Conservation (phyloP, 2,113 vertebrate species). For the Oreocharis arfaki region DNA sequence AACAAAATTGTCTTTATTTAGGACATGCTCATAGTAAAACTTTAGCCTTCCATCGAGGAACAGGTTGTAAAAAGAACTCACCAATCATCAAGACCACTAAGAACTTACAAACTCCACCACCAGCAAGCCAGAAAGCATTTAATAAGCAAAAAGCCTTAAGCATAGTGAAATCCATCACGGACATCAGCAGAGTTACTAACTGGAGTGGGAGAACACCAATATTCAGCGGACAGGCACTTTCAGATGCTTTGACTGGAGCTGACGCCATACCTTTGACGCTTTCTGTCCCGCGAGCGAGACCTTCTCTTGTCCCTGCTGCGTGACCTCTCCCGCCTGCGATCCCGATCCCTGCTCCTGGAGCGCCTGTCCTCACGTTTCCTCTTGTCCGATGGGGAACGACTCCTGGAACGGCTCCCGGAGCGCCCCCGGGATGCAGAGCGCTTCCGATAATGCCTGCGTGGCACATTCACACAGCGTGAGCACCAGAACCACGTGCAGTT, state of each 20-base stretch:
- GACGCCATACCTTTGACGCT: constrained; percentile 79
- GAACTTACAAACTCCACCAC: not conserved
- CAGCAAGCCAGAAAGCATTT: not conserved
- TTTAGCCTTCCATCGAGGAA: not conserved
- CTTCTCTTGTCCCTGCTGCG: constrained; percentile 90
- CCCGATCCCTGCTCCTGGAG: constrained; percentile 79
- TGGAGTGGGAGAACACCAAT: fast-evolving
- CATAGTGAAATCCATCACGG: not conserved
- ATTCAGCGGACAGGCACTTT: fast-evolving
- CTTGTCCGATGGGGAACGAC: constrained; percentile 91
- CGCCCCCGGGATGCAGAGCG: constrained; percentile 87
- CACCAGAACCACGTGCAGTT: fast-evolving
- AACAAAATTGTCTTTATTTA: not conserved
- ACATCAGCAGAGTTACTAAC: not conserved
- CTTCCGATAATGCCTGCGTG: constrained; percentile 89
- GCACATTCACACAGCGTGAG: fast-evolving
- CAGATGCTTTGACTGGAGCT: fast-evolving
- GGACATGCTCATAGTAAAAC: fast-evolving
- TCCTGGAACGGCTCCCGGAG: constrained; percentile 88
- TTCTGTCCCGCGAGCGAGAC: constrained; percentile 91
- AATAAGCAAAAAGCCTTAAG: not conserved
- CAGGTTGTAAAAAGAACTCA: not conserved
- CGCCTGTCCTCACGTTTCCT: constrained; percentile 86
- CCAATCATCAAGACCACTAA: not conserved
- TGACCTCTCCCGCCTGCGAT: constrained; percentile 80